Evolutionary conservation across 1,140 invertebrate genomes (phyloP).

Genomic region (Caenorhabditis remanei): DNA sequence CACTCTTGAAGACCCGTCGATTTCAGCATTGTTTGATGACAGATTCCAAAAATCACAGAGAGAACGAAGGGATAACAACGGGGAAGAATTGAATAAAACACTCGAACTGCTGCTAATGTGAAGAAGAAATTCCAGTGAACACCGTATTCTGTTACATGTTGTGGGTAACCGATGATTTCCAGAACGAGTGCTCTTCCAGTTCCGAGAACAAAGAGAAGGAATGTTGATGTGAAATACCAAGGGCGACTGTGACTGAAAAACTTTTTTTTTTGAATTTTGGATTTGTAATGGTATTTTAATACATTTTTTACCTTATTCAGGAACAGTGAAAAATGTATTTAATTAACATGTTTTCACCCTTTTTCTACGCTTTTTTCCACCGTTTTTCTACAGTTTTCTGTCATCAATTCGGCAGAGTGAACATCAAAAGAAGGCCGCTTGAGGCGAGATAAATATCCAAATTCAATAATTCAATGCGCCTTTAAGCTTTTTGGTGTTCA

Average conservation of each 20-base stretch:
- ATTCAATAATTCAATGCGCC: no score
- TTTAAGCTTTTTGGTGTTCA: no score
- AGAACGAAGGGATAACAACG: constrained; percentile 4
- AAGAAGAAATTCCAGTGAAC: constrained; percentile 97
- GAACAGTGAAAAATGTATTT: no score
- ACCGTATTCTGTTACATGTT: constrained; percentile 91
- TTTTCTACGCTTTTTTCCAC: background rate
- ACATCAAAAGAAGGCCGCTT: no score
- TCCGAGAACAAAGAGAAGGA: constrained; percentile 81
- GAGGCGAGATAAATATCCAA: no score
- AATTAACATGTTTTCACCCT: background rate
- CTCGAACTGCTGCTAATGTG: constrained; percentile 87
- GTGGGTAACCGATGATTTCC: constrained; percentile 84
- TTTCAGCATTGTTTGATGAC: constrained; percentile 56
- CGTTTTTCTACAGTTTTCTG: background rate
- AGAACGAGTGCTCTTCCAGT: constrained; percentile 81
- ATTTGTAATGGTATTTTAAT: background rate
- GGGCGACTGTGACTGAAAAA: constrained; percentile 13
- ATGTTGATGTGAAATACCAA: constrained; percentile 21
- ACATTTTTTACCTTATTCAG: no score
- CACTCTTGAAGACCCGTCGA: constrained; percentile 82
- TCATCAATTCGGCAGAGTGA: background rate
- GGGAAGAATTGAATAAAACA: background rate
- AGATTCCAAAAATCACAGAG: constrained; percentile 43
- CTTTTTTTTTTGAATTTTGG: background rate